phyloP scores from a whole-genome alignment of 2,888 invertebrate genomes.

The Cryptus viduatorius region DNA sequence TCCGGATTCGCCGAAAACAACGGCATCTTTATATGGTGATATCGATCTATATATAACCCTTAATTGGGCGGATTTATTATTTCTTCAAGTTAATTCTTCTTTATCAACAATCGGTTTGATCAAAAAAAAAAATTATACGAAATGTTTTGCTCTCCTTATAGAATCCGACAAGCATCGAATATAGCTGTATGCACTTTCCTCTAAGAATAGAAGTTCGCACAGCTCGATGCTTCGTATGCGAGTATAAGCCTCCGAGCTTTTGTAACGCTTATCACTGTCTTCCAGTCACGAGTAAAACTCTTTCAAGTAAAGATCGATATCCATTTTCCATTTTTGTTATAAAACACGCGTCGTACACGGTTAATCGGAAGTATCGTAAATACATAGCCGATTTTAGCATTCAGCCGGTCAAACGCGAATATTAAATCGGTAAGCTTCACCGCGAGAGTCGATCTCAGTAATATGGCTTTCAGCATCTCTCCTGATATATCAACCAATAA shows the following conservation, averaged over 20 bases:
- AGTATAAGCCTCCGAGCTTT: constrained; percentile 41
- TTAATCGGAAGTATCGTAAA: neutral
- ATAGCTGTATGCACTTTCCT: neutral
- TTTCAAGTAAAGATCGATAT: constrained; percentile 49
- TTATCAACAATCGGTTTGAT: too few species aligned
- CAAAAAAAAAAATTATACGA: too few species aligned
- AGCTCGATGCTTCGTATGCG: constrained; percentile 37
- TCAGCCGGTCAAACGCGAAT: too few species aligned
- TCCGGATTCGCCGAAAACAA: too few species aligned
- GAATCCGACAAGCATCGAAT: too few species aligned
- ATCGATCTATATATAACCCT: neutral
- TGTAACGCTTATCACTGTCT: constrained; percentile 40
- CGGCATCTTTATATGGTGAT: too few species aligned
- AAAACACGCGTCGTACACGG: neutral
- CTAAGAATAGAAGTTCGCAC: constrained; percentile 51
- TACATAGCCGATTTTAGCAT: neutral
- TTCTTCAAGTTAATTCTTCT: neutral
- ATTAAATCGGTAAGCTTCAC: neutral
- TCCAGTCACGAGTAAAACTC: constrained; percentile 20
- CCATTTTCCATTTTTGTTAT: neutral
- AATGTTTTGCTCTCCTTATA: neutral
- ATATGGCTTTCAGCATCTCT: neutral
- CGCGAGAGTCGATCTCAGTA: neutral
- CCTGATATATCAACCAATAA: neutral
- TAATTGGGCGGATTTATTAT: neutral